phyloP scores from a whole-genome alignment of 2,888 invertebrate species.

The Sepioteuthis lessoniana region DNA sequence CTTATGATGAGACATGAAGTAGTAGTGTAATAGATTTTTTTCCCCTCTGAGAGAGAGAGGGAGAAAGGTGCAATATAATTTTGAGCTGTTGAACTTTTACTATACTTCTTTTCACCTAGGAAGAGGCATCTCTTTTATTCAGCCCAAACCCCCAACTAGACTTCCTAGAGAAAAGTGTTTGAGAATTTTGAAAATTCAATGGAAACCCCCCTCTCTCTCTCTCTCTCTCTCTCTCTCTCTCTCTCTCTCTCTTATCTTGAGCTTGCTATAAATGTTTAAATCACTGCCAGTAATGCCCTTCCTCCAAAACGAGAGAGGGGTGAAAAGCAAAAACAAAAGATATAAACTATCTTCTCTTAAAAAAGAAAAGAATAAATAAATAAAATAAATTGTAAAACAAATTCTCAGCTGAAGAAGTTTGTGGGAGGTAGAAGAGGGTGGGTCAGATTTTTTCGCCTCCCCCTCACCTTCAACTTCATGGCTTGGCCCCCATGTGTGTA shows the following conservation, averaged over 20 bases:
- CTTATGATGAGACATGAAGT: too few relatives aligned
- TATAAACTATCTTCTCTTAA: background rate
- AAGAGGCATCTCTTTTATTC: too few relatives aligned
- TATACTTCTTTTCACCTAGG: too few relatives aligned
- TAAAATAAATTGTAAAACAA: background rate
- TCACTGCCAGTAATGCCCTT: background rate
- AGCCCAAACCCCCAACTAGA: background rate
- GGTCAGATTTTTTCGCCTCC: background rate
- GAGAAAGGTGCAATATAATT: too few relatives aligned
- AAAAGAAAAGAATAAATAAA: background rate
- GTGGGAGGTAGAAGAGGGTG: background rate
- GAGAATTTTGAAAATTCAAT: constrained; percentile 37
- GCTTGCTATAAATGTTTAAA: constrained; percentile 9
- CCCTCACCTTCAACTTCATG: background rate
- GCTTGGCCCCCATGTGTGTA: constrained; percentile 37
- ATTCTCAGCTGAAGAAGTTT: background rate
- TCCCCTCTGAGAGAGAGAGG: too few relatives aligned
- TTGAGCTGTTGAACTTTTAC: too few relatives aligned
- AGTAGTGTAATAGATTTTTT: too few relatives aligned
- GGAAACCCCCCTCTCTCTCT: background rate
- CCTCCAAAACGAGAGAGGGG: background rate
- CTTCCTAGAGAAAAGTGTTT: background rate
- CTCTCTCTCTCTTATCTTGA: background rate
- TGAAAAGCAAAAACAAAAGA: background rate
- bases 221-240: background rate